Evolutionary conservation across 2,797 vertebrate species (phyloP), one percentile per base, ranked within the genome.

Genomic region (Takifugu ocellatus): DNA sequence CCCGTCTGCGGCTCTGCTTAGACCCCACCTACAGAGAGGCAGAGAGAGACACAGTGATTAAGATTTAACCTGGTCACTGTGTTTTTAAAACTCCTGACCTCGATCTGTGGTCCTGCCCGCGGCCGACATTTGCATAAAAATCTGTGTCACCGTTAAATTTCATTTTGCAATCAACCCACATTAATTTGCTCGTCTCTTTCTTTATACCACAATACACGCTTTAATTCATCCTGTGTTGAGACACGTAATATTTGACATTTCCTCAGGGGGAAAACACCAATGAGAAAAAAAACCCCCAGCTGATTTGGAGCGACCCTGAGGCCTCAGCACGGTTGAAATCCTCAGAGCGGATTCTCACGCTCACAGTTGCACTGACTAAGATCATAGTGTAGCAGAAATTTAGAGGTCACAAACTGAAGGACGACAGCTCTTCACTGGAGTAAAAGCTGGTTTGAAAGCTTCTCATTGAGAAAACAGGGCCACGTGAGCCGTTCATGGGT

Each of bases 401-500:
- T 66, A 73, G 72, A 78, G 76, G 75, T 82, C 63, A 74, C 43
- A 27, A 52, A 43, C 50, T 68, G 63, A 74, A 75, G 56, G 63
- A 42, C 57, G 12, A 54, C 10, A 63, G 59, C 17, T 62, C 53
- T 14, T 58, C 60, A 63, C 51, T 65, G 59, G 63, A 80, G 65
- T 57, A 69, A 77, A 66, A 73, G 50, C 51, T 29, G 25, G 16
- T 65, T 61, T 58, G 55, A 71, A 64, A 46, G 17, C 25, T 63
- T 59, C 45, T 79, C 71, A 82, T 79, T 72, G 73, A 71, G 63
- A 69, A 72, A 79, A 75, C 48, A 65, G 21, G 21, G 46, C 52
- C 16, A 1, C 3, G 3, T 10, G 17, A 48, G 5, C 15, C 12
- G 48, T 70, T 44, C 44, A 52, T 70, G 54, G 67, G 36, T 25